These are phyloP conservation scores for Oxyruncus cristatus DNA, from an alignment of 2,113 vertebrate genomes.

Conservation along the genomic window DNA sequence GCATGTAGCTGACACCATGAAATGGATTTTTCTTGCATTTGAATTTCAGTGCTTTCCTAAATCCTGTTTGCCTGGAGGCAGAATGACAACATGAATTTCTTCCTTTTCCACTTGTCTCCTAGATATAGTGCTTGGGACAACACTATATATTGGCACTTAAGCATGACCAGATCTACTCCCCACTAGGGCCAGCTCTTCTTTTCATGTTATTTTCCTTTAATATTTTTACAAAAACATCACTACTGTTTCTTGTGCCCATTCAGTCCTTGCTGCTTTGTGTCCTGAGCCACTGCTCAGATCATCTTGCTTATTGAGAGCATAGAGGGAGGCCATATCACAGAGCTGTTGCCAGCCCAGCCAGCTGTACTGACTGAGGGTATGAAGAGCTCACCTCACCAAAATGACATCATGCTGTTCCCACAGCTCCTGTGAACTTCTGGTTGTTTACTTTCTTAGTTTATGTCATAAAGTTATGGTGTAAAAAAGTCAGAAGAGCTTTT, in stretches of 20 bases:
- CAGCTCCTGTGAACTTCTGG: not conserved
- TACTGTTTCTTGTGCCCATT: not conserved
- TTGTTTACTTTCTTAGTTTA: not conserved
- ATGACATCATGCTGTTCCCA: not conserved
- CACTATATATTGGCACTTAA: not conserved
- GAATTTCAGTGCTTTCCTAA: slow-evolving; percentile 26
- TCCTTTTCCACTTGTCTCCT: not conserved
- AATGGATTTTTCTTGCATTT: slow-evolving; percentile 19
- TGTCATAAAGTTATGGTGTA: not conserved
- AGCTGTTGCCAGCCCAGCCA: not conserved
- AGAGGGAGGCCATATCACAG: not conserved
- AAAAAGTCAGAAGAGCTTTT: not conserved
- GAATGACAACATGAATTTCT: not conserved
- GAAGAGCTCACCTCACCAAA: not conserved
- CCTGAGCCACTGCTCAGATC: not conserved
- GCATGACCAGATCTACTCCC: not conserved
- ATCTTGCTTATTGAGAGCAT: not conserved
- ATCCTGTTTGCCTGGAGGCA: not conserved
- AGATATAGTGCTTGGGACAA: not conserved
- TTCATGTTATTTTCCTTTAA: not conserved
- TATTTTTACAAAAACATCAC: not conserved
- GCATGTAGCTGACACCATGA: not conserved
- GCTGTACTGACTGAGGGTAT: not conserved
- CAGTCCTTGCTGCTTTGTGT: not conserved
- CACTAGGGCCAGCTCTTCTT: not conserved